phyloP scores from a whole-genome alignment of 2,113 vertebrate genomes.

The Phocoena phocoena region DNA sequence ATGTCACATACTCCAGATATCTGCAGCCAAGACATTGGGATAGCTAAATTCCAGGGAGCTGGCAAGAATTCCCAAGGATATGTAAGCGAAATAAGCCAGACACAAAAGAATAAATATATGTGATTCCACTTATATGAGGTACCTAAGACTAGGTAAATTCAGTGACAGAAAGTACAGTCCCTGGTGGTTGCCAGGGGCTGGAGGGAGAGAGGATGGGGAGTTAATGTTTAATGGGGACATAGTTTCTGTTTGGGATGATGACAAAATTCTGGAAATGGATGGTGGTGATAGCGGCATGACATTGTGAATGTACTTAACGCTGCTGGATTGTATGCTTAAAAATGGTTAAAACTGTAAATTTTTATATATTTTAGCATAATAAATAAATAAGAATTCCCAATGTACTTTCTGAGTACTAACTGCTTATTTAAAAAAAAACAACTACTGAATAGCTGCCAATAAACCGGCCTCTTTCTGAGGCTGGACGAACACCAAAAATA shows the following conservation, averaged over 20 bases:
- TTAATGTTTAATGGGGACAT: neutral
- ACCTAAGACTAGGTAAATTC: neutral
- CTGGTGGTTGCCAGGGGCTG: neutral
- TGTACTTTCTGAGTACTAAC: neutral
- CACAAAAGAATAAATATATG: neutral
- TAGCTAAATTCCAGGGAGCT: slow-evolving; percentile 26
- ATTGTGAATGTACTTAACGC: neutral
- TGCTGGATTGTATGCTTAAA: neutral
- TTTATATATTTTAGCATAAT: neutral
- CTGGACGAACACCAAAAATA: neutral
- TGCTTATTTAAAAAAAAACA: neutral
- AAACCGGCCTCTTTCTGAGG: neutral
- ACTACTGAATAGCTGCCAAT: neutral
- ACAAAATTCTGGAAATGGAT: neutral
- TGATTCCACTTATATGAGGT: neutral
- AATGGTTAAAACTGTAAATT: neutral
- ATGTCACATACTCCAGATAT: slow-evolving; percentile 52
- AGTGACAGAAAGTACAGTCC: neutral
- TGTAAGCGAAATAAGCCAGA: slow-evolving; percentile 55
- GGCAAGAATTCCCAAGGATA: slow-evolving; percentile 43
- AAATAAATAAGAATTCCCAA: slow-evolving; percentile 14
- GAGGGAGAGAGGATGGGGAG: neutral
- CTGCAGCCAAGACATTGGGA: slow-evolving; percentile 38
- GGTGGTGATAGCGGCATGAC: neutral
- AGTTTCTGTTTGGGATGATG: neutral